Conservation (phyloP, 1,140 invertebrate species). For the Tyrophagus putrescentiae region DNA sequence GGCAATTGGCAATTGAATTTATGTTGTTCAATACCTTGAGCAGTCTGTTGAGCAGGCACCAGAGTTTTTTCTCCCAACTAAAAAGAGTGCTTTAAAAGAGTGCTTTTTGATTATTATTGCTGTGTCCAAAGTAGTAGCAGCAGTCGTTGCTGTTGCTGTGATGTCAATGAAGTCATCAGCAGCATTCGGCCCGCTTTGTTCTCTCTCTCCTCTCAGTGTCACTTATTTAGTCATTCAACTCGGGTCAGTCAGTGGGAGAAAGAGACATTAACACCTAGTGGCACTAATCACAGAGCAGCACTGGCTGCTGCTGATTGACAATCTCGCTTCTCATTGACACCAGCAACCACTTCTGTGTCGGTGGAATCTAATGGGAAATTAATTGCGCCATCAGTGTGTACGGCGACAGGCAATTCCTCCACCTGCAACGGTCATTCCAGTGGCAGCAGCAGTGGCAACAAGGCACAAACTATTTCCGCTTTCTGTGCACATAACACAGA, state of each 20-base stretch:
- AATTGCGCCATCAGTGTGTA: no score
- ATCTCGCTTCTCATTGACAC: slow-evolving; percentile 8
- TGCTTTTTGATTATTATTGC: no score
- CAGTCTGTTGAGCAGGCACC: neutral
- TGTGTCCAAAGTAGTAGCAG: no score
- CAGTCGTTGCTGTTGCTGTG: no score
- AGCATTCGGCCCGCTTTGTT: no score
- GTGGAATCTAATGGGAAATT: slow-evolving; percentile 3
- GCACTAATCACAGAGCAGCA: slow-evolving; percentile 3
- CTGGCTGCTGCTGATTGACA: no score
- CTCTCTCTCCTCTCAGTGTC: no score
- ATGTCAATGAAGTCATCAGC: no score
- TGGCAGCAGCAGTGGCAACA: neutral
- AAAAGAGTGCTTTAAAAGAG: no score
- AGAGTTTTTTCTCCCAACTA: neutral
- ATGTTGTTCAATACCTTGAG: neutral
- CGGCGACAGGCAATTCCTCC: no score
- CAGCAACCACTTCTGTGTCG: neutral
- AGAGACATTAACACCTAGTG: slow-evolving; percentile 14
- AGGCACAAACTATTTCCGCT: neutral
- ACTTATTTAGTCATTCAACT: no score
- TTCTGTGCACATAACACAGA: neutral
- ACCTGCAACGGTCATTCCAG: neutral
- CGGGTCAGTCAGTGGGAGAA: neutral
- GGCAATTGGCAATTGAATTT: neutral